Evolutionary conservation across 2,888 invertebrate genomes (phyloP).

Genomic region (Trichopria drosophilae): DNA sequence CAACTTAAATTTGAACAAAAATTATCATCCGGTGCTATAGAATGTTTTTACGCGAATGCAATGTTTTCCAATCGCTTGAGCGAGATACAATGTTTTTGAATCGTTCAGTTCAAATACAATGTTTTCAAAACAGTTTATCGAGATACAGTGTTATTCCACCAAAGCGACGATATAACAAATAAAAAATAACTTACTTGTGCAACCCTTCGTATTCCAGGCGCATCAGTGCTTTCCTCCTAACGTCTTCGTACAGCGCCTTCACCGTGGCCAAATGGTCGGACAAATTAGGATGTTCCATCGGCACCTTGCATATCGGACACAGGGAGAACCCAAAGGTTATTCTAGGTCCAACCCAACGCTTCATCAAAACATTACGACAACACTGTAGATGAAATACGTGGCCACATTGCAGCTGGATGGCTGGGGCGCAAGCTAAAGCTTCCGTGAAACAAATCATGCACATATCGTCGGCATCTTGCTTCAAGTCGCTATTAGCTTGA

Average conservation of each 20-base stretch:
- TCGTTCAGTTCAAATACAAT: too few species aligned
- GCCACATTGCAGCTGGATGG: conserved; percentile 87
- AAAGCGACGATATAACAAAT: not conserved
- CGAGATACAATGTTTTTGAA: too few species aligned
- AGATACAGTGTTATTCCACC: not conserved
- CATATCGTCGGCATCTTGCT: conserved; percentile 98
- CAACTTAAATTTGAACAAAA: too few species aligned
- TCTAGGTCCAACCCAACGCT: conserved; percentile 91
- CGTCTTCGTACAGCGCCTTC: conserved; percentile 82
- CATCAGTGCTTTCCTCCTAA: conserved; percentile 91
- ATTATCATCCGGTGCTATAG: too few species aligned
- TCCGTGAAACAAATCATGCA: conserved; percentile 99
- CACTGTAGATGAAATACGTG: conserved; percentile 96
- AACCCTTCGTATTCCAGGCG: conserved; percentile 94
- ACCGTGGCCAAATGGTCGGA: conserved; percentile 79
- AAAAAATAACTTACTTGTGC: conserved; percentile 60
- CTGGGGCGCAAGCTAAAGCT: conserved; percentile 92
- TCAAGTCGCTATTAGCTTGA: conserved; percentile 62
- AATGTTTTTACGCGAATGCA: too few species aligned
- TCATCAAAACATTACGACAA: conserved; percentile 79
- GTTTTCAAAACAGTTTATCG: too few species aligned
- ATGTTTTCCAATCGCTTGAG: too few species aligned
- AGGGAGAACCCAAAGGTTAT: conserved; percentile 95
- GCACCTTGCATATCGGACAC: conserved; percentile 96
- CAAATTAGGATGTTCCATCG: conserved; percentile 82